These are phyloP conservation scores for Mohoua ochrocephala DNA, from an alignment of 2,113 vertebrate genomes.

Conservation along the genomic window DNA sequence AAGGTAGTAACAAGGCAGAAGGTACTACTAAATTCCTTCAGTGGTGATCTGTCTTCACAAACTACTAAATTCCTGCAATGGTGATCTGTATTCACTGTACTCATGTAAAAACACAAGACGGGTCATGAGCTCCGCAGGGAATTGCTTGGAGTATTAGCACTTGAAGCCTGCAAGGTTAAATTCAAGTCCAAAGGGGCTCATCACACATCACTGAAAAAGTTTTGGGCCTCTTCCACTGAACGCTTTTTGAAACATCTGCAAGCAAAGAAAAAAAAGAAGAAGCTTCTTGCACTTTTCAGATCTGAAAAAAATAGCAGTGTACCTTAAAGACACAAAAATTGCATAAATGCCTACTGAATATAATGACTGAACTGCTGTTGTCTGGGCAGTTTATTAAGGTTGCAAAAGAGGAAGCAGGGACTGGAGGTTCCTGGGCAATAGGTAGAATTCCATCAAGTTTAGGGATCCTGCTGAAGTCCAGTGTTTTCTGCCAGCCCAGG, in stretches of 20 bases:
- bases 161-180: conserved; percentile 1
- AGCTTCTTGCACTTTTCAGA: neutral
- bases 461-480: neutral
- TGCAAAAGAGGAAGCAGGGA: neutral
- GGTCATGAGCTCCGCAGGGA: neutral
- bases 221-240: neutral
- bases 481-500: neutral
- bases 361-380: neutral
- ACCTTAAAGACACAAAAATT: neutral
- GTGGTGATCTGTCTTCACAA: neutral
- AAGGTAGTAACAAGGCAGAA: neutral
- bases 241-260: conserved; percentile 17
- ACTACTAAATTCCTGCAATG: neutral
- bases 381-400: neutral
- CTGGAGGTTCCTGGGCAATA: neutral
- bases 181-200: conserved; percentile 8
- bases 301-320: neutral
- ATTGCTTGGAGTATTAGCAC: neutral
- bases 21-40: neutral
- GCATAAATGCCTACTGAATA: neutral
- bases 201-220: neutral
- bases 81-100: neutral
- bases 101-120: neutral
- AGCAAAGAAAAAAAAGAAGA: neutral
- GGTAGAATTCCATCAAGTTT: neutral